Evolutionary conservation across 2,888 invertebrate species (phyloP), one percentile per base, ranked within the genome.

Genomic region (Cabera pusaria): DNA sequence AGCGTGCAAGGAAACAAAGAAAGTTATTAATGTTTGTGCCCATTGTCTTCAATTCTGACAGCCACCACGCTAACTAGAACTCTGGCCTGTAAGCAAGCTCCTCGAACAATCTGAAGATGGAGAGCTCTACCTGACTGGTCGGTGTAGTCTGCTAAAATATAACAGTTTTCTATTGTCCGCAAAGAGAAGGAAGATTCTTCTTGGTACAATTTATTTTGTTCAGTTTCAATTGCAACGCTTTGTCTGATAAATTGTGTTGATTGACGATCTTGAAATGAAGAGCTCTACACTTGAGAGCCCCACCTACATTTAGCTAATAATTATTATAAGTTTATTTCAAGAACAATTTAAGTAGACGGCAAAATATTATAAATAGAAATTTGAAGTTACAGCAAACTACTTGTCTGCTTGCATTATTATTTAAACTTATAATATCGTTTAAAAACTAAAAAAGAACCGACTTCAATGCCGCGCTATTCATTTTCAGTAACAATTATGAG

Each of bases 21-120:
- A 81, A 81, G 79, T 81, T 85, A 86, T 86, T 86, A 86, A 86
- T 82, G 82, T 79, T 82, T 77, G 70, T 68, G 56, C 59, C 71
- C 65, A 82, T 86, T 86, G 85, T 86, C 74, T 82, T 68, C 64
- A 63, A 71, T 66, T 63, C 72, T 73, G 72, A 73, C 70, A 64
- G 48, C 47, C 45, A 46, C 81, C 80, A 67, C 46, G 37, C 5
- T 58, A 64, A 29, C 53, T 42, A 55, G 72, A 65, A 52, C 66
- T 60, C 47, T 49, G 40, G 19, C 49, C 36, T 43, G 53, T 58
- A 58, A 58, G 55, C 52, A 24, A 28, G 20, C 6, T 33, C 21
- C 27, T 31, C 47, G 49, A 46, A 21, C 18, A 22, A 26, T n/a
- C 48, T 46, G 53, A 49, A 57, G 56, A 45, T 45, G 40, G 32